Evolutionary conservation across 2,888 invertebrate species (phyloP), one percentile per base, ranked within the genome.

Genomic region (Harpalus rubripes): DNA sequence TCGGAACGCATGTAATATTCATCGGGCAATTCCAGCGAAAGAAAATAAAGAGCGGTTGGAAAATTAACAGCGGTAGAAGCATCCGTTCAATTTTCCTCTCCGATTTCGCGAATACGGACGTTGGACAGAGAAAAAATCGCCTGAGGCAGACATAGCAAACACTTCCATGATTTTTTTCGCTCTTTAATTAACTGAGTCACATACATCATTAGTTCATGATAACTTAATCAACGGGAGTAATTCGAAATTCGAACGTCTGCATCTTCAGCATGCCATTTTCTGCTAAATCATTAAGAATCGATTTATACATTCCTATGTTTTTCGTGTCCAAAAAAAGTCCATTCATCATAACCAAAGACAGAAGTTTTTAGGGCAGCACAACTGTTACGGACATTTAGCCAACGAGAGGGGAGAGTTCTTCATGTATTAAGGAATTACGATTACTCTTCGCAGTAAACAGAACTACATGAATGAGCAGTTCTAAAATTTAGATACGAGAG

Each of bases 151-250:
- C 15, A 41, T 41, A 12, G 12, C 59, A 63, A 63, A 65, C 61
- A 79, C 39, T 81, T 15, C 44, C 44, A 63, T 18, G 16, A 59
- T 63, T 63, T 81, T 81, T 81, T 39, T 41, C 63, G 63, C 16
- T 81, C 81, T 81, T 59, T 81, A 81, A 81, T 81, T 81, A 63
- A 63, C 61, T 41, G 41, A 81, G 81, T 81, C 81, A 81, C 81
- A 52, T 63, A 63, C 63, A 44, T 81, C 44, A 81, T 81, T 81
- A 63, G 41, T 81, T 63, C 63, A 59, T 44, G 81, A 81, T 81
- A 81, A 81, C 63, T 81, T 81, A 32, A 63, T 63, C 44, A 61
- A 39, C 18, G 26, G 44, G 3, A 52, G 44, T 52, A 52, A 12
- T 12, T 32, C 6, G 7, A 15, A 78, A 78, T 56, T 78, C 26